Evolutionary conservation across 2,113 vertebrate species (phyloP).

Genomic region (Microcebus ravelobensis): DNA sequence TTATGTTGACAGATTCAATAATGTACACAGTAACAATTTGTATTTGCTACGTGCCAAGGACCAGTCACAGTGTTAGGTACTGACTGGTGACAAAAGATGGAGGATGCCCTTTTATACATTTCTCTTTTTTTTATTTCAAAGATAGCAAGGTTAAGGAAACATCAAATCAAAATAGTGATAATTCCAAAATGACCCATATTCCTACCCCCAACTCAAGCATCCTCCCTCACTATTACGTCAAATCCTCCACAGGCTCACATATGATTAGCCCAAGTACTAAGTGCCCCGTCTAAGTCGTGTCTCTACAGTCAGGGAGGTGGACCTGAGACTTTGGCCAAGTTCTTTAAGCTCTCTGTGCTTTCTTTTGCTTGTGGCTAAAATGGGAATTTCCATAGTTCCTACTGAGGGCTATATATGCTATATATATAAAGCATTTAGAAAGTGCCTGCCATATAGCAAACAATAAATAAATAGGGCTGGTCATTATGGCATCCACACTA

Average conservation of each 20-base stretch:
- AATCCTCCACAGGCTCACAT: neutral
- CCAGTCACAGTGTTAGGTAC: too few relatives aligned
- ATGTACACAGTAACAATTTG: neutral
- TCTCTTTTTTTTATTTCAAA: constrained; percentile 19
- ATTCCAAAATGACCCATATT: neutral
- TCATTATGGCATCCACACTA: neutral
- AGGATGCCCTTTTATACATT: neutral
- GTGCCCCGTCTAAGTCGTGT: neutral
- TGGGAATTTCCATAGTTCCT: neutral
- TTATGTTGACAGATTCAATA: neutral
- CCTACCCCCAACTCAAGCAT: neutral
- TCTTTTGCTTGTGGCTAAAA: neutral
- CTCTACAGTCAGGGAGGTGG: fast-evolving
- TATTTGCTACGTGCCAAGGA: neutral
- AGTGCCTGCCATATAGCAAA: neutral
- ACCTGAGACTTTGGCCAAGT: neutral
- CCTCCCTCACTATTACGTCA: neutral
- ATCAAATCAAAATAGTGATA: neutral
- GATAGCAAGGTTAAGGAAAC: neutral
- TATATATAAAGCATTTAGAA: neutral
- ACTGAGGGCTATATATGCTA: neutral
- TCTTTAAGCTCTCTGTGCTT: neutral
- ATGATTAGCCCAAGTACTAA: neutral
- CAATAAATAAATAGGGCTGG: neutral
- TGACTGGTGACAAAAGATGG: neutral